These are phyloP conservation scores for Melangyna quadrimaculata DNA, from an alignment of 2,888 invertebrate genomes.

Conservation along the genomic window DNA sequence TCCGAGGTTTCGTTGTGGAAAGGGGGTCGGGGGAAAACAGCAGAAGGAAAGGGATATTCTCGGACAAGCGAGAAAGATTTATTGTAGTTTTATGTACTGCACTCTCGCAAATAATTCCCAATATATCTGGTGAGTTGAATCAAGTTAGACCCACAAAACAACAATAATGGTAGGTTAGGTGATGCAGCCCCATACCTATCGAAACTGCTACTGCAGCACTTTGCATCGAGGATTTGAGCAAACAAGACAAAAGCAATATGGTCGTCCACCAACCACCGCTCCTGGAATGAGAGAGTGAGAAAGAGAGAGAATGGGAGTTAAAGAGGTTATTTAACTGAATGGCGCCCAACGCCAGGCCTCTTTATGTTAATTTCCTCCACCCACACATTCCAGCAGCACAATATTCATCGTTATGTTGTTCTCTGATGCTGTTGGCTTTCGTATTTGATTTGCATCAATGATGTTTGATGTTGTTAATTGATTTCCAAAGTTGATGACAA, in stretches of 20 bases:
- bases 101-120: conserved; percentile 70
- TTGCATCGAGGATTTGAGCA: conserved; percentile 62
- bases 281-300: background rate
- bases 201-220: conserved; percentile 45
- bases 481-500: conserved; percentile 79
- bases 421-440: conserved; percentile 29
- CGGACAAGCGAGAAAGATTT: conserved; percentile 57
- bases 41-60: background rate
- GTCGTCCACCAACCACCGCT: conserved; percentile 15
- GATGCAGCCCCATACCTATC: background rate
- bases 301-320: background rate
- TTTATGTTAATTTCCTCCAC: conserved; percentile 69
- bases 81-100: conserved; percentile 71
- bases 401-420: background rate
- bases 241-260: conserved; percentile 65
- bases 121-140: conserved; percentile 66
- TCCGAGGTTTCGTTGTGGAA: conserved; percentile 17
- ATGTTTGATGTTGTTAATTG: conserved; percentile 81
- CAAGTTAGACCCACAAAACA: background rate
- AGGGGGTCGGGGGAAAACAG: background rate
- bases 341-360: conserved; percentile 43
- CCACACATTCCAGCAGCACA: conserved; percentile 39
- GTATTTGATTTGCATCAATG: conserved; percentile 72
- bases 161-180: background rate
- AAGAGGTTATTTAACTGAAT: conserved; percentile 11